Percentiles rank a stretch among this genome's conserved stretches.
These are phyloP conservation scores for Chesias legatella DNA, from an alignment of 2,888 invertebrate genomes.

Conservation along the genomic window DNA sequence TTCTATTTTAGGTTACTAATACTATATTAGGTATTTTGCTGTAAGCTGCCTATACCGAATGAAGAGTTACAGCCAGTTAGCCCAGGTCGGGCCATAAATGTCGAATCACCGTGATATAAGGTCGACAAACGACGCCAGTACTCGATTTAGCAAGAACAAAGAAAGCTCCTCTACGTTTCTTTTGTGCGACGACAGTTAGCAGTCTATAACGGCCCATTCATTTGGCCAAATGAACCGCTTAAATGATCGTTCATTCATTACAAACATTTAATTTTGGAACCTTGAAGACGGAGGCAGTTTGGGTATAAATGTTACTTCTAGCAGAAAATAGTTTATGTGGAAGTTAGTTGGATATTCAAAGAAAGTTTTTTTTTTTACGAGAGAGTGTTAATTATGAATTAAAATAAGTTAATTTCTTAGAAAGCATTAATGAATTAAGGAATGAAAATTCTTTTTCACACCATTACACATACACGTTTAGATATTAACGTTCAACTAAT, in stretches of 20 bases:
- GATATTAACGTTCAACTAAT: no score
- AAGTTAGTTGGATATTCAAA: no score
- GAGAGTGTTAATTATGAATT: no score
- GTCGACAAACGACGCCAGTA: conserved; percentile 70
- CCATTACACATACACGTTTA: no score
- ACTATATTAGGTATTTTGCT: conserved; percentile 12
- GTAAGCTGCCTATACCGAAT: conserved; percentile 38
- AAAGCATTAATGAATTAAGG: no score
- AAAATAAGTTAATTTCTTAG: no score
- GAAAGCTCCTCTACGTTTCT: conserved; percentile 68
- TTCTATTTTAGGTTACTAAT: conserved; percentile 12
- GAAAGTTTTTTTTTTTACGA: no score
- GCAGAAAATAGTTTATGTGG: conserved; percentile 3
- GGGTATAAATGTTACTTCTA: conserved; percentile 6
- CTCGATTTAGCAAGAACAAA: conserved; percentile 77
- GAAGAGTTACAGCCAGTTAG: conserved; percentile 53
- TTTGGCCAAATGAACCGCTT: conserved; percentile 72
- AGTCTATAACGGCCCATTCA: conserved; percentile 72
- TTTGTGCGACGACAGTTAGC: conserved; percentile 69
- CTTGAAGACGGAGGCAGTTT: conserved; percentile 26
- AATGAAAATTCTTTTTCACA: no score
- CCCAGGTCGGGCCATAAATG: conserved; percentile 65
- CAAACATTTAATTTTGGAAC: conserved; percentile 53
- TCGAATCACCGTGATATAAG: conserved; percentile 76
- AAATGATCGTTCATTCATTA: conserved; percentile 67